These are phyloP conservation scores for Chelonoidis abingdonii DNA, from an alignment of 2,113 vertebrate genomes.

Conservation along the genomic window DNA sequence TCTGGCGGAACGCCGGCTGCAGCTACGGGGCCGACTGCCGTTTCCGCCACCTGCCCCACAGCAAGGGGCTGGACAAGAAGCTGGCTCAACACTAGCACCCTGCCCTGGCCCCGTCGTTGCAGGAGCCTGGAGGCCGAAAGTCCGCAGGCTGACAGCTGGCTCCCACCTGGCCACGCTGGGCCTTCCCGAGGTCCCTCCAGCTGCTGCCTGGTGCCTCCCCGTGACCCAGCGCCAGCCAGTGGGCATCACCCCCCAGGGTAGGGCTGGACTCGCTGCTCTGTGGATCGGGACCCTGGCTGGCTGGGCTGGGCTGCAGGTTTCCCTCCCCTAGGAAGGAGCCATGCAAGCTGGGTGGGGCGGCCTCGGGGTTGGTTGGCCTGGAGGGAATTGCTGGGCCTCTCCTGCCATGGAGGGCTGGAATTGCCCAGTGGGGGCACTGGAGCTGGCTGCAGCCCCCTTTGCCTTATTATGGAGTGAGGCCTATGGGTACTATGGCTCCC, in stretches of 20 bases:
- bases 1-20: not conserved
- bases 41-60: not conserved
- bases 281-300: not conserved
- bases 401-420: not conserved
- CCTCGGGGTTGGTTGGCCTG: not conserved
- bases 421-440: not conserved
- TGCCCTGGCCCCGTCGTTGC: not conserved
- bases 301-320: not conserved
- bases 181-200: not conserved
- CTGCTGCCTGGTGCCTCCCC: too few species aligned
- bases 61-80: not conserved
- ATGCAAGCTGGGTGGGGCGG: not conserved
- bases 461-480: not conserved
- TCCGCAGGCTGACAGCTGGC: not conserved
- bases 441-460: not conserved
- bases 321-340: not conserved
- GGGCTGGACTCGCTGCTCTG: not conserved
- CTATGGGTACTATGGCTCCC: not conserved
- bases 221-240: not conserved
- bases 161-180: not conserved
- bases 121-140: not conserved
- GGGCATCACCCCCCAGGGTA: not conserved
- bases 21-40: not conserved
- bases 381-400: not conserved
- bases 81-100: not conserved